These are phyloP conservation scores for Orius insidiosus DNA, from an alignment of 1,140 invertebrate species.

Conservation along the genomic window DNA sequence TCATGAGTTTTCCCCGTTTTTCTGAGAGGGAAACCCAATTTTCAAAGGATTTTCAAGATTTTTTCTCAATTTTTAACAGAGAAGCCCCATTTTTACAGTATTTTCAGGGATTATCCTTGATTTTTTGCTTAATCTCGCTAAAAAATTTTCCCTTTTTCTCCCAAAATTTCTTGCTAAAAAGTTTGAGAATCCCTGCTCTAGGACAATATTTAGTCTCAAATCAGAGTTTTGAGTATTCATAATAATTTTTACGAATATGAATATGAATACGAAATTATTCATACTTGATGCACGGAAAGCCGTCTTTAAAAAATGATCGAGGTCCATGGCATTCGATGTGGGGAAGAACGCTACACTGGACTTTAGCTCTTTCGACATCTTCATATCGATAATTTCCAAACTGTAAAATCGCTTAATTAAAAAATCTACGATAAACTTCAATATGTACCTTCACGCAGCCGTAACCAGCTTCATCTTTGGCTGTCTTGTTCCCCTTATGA, in stretches of 20 bases:
- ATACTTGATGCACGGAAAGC: slow-evolving; percentile 83
- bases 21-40: no score
- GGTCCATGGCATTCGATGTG: slow-evolving; percentile 86
- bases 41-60: no score
- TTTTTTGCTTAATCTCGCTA: no score
- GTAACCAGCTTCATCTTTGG: slow-evolving; percentile 58
- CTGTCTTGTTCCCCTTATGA: slow-evolving; percentile 78
- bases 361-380: slow-evolving; percentile 77
- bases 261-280: no score
- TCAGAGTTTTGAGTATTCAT: neutral
- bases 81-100: no score
- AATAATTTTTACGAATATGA: no score
- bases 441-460: slow-evolving; percentile 63
- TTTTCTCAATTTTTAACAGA: no score
- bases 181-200: no score
- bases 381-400: slow-evolving; percentile 85
- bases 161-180: no score
- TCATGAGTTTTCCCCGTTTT: no score
- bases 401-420: slow-evolving; percentile 25
- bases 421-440: neutral
- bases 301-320: slow-evolving; percentile 64
- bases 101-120: no score
- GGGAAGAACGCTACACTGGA: slow-evolving; percentile 71
- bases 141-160: no score
- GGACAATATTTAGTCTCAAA: neutral